Conservation (phyloP, 2,888 invertebrate species). For the Ashinkailepas kermadecensis region DNA sequence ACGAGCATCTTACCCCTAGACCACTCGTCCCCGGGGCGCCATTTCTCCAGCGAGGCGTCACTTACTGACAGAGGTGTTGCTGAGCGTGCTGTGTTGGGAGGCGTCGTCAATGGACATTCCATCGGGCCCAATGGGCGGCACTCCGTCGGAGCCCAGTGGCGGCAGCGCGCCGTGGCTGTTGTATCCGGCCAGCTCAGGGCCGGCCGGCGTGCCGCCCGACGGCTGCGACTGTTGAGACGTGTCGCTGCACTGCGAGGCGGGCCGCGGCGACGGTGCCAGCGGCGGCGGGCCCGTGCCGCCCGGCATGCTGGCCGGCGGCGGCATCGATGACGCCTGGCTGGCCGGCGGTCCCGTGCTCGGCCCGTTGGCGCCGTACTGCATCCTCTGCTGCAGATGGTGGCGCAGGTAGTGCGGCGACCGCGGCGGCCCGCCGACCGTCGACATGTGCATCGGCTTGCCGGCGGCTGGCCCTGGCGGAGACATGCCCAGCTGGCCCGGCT, state of each 20-base stretch:
- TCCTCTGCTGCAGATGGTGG: conserved; percentile 29
- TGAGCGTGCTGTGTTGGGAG: conserved; percentile 84
- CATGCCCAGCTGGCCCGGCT: not conserved
- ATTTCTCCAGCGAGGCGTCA: not conserved
- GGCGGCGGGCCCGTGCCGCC: conserved; percentile 24
- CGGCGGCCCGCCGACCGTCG: conserved; percentile 28
- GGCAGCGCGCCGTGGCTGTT: conserved; percentile 22
- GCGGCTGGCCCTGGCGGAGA: not conserved
- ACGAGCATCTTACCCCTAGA: too few relatives aligned
- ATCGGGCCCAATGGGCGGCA: conserved; percentile 84
- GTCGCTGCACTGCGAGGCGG: conserved; percentile 35
- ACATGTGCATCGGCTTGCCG: conserved; percentile 8
- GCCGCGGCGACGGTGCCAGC: conserved; percentile 33
- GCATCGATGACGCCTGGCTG: conserved; percentile 33
- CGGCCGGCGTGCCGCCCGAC: conserved; percentile 24
- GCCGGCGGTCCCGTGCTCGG: conserved; percentile 27
- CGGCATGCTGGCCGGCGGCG: not conserved
- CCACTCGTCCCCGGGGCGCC: too few relatives aligned
- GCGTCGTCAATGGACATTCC: conserved; percentile 82
- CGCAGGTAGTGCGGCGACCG: conserved; percentile 26
- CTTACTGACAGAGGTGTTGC: conserved; percentile 83
- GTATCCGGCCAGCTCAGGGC: conserved; percentile 22
- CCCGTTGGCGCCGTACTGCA: conserved; percentile 27
- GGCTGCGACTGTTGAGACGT: conserved; percentile 36
- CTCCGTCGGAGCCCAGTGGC: too few relatives aligned